Evolutionary conservation across 2,113 vertebrate species (phyloP).

Genomic region (Scytalopus superciliaris): DNA sequence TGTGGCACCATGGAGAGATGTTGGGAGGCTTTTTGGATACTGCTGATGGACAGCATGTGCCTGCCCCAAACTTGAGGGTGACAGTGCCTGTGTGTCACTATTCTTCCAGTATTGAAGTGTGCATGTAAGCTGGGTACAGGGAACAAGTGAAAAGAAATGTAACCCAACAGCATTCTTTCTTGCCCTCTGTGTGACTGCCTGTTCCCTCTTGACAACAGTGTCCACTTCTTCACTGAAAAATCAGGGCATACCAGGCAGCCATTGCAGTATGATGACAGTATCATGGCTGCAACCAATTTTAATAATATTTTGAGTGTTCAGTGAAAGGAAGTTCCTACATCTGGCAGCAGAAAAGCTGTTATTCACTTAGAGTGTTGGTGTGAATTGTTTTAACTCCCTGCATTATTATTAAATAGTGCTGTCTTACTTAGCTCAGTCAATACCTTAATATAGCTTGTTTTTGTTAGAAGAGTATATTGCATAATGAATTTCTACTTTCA

Average conservation of each 20-base stretch:
- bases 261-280: background rate
- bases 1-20: background rate
- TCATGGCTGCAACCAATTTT: background rate
- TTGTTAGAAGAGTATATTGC: background rate
- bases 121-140: background rate
- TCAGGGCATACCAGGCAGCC: background rate
- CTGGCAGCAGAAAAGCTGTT: background rate
- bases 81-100: background rate
- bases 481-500: background rate
- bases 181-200: background rate
- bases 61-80: background rate
- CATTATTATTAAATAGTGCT: background rate
- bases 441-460: background rate
- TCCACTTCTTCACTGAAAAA: background rate
- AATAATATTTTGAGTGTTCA: background rate
- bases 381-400: background rate
- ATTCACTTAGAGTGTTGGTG: background rate
- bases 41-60: background rate
- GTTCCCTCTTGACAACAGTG: rapidly evolving
- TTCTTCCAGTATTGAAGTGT: background rate
- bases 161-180: background rate
- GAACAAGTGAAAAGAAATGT: background rate
- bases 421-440: background rate
- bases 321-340: background rate
- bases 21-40: background rate